Conservation (phyloP, 1,140 invertebrate species). For the Microplitis demolitor region DNA sequence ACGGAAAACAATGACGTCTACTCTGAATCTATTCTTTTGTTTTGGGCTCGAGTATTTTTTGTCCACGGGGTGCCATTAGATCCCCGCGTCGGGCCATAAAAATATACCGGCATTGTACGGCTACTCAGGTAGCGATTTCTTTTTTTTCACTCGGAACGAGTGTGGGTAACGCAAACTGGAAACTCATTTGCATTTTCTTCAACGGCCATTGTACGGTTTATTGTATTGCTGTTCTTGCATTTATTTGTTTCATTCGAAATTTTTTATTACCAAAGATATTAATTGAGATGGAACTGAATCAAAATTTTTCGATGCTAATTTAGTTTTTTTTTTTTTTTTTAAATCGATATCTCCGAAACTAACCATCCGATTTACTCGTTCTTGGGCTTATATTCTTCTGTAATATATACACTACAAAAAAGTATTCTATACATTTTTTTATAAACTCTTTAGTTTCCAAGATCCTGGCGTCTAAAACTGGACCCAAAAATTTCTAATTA, state of each 20-base stretch:
- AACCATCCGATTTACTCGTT: too few relatives aligned
- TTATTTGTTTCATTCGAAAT: background rate
- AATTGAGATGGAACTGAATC: background rate
- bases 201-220: background rate
- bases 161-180: background rate
- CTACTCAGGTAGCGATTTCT: constrained; percentile 15
- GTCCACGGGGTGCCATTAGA: constrained; percentile 51
- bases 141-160: background rate
- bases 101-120: constrained; percentile 43
- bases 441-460: too few relatives aligned
- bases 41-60: constrained; percentile 40
- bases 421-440: too few relatives aligned
- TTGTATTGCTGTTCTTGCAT: background rate
- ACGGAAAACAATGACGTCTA: constrained; percentile 57
- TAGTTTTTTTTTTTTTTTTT: too few relatives aligned
- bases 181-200: constrained; percentile 23
- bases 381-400: too few relatives aligned
- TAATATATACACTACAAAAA: too few relatives aligned
- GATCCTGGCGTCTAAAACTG: too few relatives aligned
- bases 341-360: too few relatives aligned
- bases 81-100: constrained; percentile 48
- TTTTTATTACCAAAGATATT: background rate
- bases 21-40: constrained; percentile 50
- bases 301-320: too few relatives aligned
- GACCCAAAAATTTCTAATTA: too few relatives aligned